Percentiles rank a stretch among this genome's conserved stretches.
These are phyloP conservation scores for Nematopogon swammerdamellus DNA, from an alignment of 2,888 invertebrate species.

Conservation along the genomic window DNA sequence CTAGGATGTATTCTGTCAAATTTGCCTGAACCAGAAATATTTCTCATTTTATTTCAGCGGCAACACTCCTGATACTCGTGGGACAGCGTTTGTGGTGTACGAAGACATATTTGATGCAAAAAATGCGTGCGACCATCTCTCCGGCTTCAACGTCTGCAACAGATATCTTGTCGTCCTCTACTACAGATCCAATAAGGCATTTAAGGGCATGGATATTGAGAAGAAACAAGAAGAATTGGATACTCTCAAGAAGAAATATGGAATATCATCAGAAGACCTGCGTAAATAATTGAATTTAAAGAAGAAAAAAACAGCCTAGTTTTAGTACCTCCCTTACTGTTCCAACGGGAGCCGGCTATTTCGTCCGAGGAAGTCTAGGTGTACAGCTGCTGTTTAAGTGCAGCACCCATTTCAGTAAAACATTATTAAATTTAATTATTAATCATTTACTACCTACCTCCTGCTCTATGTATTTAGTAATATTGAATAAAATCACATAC, in stretches of 20 bases:
- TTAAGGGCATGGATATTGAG: slow-evolving; percentile 92
- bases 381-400: no score
- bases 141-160: slow-evolving; percentile 99
- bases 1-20: no score
- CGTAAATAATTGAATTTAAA: slow-evolving; percentile 28
- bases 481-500: no score
- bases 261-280: slow-evolving; percentile 61
- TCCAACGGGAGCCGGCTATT: no score
- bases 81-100: slow-evolving; percentile 99
- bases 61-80: slow-evolving; percentile 95
- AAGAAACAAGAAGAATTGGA: slow-evolving; percentile 96
- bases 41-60: slow-evolving; percentile 73
- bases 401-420: no score
- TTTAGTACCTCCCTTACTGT: no score
- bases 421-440: no score
- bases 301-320: no score
- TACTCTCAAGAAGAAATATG: slow-evolving; percentile 93
- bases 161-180: slow-evolving; percentile 98
- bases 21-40: no score
- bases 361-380: no score
- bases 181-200: slow-evolving; percentile 95
- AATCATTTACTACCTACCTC: no score
- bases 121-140: slow-evolving; percentile 98
- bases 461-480: no score
- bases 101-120: slow-evolving; percentile 99